Evolutionary conservation across 92 coral and sea anemone species (phyloP), one percentile per base, ranked within the genome.

Genomic region (Epizoanthus fatuus): DNA sequence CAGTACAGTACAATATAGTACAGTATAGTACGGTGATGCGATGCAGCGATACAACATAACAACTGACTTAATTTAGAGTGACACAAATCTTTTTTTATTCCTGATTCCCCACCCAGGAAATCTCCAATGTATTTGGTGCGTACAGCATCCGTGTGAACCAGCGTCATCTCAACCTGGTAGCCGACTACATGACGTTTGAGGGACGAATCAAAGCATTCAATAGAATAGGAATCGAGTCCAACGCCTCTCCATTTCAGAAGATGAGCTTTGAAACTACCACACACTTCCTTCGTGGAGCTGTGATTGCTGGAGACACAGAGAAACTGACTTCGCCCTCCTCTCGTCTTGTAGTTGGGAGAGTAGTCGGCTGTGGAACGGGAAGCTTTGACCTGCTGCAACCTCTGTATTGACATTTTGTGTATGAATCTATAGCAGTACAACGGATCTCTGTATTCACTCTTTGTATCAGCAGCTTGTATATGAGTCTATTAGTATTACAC

Each of bases 251-350:
- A 58, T 96, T 96, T 79, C 99, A 96, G 70, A 96, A 96, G 90
- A 96, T 96, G 99, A 96, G 99, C 71, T 96, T 96, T 78, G 99
- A 96, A 85, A 95, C 99, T 59, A 96, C 99, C 4, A 96, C 98
- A 20, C 99, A 96, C 72, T 96, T 96, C 75, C 89, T 96, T 19
- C 96, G 98, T 20, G 95, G 98, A 51, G 98, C 99, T 1, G 94
- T 95, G 35, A 84, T 96, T 14, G 81, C 98, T 14, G 99, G 99
- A 15, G 99, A 93, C 88, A 93, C 94, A 0, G 99, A 96, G 64
- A 87, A 90, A 58, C 89, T 96, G 6, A 77, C 85, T 39, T 96
- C 99, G 0, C 99, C 99, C 2, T 96, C 99, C 3, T 96, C 99
- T 25, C 89, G 99, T 32, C 95, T 96, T 29, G 99, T 96, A 0